Conservation (phyloP, 1,140 invertebrate species). For the Mactra quadrangularis region DNA sequence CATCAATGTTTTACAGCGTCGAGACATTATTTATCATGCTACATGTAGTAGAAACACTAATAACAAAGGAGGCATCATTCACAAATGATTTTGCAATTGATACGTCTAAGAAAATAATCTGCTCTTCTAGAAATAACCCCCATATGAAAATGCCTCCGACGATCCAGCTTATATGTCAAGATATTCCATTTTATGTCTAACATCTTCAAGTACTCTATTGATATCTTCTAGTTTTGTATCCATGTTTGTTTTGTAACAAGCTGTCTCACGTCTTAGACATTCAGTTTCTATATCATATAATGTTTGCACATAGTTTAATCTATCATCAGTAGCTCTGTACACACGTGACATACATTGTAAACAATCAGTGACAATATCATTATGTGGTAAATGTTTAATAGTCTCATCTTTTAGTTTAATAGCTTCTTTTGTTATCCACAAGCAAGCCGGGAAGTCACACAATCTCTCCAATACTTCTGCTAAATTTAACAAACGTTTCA, state of each 20-base stretch:
- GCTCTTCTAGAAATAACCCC: too few species aligned
- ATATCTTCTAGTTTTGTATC: conserved; percentile 12
- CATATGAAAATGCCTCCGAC: too few species aligned
- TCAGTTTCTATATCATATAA: conserved; percentile 14
- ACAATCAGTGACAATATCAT: conserved; percentile 28
- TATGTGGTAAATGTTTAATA: conserved; percentile 16
- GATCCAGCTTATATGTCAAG: not conserved
- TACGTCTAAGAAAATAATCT: too few species aligned
- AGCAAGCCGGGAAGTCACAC: not conserved
- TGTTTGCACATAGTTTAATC: not conserved
- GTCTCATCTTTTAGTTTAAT: not conserved
- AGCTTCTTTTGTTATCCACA: conserved; percentile 16
- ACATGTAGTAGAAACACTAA: too few species aligned
- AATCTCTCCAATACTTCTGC: conserved; percentile 18
- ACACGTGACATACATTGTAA: conserved; percentile 26
- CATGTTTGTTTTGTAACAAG: not conserved
- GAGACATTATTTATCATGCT: too few species aligned
- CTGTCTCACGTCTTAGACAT: conserved; percentile 7
- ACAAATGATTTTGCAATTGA: too few species aligned
- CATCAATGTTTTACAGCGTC: too few species aligned
- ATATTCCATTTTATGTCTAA: conserved; percentile 24
- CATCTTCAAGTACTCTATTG: not conserved
- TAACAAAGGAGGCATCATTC: too few species aligned
- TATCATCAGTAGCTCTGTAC: not conserved
- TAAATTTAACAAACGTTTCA: conserved; percentile 27